phyloP scores from a whole-genome alignment of 1,140 invertebrate genomes.

The Sinonovacula constricta region DNA sequence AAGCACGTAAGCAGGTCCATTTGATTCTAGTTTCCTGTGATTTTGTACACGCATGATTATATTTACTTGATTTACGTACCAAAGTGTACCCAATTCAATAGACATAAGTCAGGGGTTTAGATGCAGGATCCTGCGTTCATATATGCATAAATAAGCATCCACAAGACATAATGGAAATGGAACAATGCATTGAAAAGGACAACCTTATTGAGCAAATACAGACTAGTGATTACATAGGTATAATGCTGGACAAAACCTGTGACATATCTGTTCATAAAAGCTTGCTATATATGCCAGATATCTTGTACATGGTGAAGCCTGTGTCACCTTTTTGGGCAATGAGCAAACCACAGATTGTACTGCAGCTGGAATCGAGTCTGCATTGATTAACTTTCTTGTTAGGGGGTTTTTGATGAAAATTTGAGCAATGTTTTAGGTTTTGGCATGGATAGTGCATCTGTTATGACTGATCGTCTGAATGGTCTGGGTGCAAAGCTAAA shows the following conservation, averaged over 20 bases:
- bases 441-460: not conserved
- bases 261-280: slow-evolving; percentile 3
- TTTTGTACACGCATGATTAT: too few relatives aligned
- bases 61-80: too few relatives aligned
- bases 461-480: not conserved
- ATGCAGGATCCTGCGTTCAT: too few relatives aligned
- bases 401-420: not conserved
- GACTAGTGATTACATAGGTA: not conserved
- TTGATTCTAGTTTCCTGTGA: too few relatives aligned
- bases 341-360: not conserved
- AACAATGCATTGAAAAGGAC: too few relatives aligned
- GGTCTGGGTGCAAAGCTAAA: not conserved
- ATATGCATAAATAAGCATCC: too few relatives aligned
- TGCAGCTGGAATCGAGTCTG: not conserved
- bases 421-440: not conserved
- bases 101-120: too few relatives aligned
- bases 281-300: too few relatives aligned
- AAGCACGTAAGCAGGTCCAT: too few relatives aligned
- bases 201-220: too few relatives aligned
- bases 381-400: not conserved
- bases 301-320: not conserved
- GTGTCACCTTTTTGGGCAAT: not conserved
- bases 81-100: too few relatives aligned
- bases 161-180: too few relatives aligned
- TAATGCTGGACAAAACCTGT: not conserved